Evolutionary conservation across 2,113 vertebrate species (phyloP).

Genomic region (Aegotheles bennettii): DNA sequence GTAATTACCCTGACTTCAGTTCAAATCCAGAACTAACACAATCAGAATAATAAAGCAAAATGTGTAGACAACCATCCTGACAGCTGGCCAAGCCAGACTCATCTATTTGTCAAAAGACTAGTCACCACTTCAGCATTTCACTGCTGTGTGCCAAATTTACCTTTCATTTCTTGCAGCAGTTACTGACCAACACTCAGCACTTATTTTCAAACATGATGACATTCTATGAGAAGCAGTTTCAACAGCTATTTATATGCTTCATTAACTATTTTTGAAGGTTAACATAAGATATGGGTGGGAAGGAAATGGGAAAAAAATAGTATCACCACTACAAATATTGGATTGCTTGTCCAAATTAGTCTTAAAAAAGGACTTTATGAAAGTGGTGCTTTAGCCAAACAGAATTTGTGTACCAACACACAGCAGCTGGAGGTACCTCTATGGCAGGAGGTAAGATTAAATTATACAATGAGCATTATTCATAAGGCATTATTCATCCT

Average conservation of each 20-base stretch:
- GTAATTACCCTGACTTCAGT: background rate
- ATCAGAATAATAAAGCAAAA: background rate
- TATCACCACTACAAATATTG: background rate
- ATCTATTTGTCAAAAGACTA: constrained; percentile 16
- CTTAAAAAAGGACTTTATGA: background rate
- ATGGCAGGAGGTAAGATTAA: background rate
- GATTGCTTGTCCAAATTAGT: background rate
- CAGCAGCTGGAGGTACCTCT: background rate
- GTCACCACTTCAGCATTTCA: constrained; percentile 1
- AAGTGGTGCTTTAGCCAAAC: background rate
- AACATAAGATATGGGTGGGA: background rate
- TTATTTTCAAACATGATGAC: background rate
- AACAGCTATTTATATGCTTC: background rate
- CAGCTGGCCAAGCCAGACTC: background rate
- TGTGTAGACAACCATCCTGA: background rate
- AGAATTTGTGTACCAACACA: background rate
- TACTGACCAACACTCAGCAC: background rate
- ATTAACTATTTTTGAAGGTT: constrained; percentile 3
- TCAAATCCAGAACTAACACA: background rate
- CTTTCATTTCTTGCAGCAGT: background rate
- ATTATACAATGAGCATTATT: background rate
- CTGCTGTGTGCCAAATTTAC: background rate
- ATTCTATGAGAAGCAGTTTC: background rate
- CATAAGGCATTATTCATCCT: background rate
- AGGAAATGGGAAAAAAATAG: background rate